phyloP scores from a whole-genome alignment of 2,797 vertebrate species.

The Megaceryle alcyon region DNA sequence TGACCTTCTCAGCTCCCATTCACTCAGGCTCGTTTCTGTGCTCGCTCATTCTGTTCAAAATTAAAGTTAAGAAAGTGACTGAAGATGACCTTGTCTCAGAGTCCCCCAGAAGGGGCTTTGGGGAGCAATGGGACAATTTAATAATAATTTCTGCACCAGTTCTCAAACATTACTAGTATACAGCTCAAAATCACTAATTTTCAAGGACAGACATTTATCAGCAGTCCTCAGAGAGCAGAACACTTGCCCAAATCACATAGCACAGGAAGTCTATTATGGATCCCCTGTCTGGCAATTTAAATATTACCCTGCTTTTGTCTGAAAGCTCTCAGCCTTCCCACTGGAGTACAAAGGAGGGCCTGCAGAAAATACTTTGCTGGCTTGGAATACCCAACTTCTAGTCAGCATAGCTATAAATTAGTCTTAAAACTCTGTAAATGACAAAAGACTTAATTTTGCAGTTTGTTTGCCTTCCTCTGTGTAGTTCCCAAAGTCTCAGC shows the following conservation, averaged over 20 bases:
- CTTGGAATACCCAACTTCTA: neutral
- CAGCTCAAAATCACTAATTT: neutral
- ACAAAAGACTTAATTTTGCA: neutral
- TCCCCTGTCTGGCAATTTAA: neutral
- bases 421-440: neutral
- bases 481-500: neutral
- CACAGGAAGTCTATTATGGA: neutral
- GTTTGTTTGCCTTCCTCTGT: neutral
- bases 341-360: neutral
- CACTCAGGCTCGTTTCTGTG: conserved; percentile 25
- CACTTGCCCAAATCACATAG: neutral
- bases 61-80: conserved; percentile 7
- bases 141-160: neutral
- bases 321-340: neutral
- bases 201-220: neutral
- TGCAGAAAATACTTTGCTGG: neutral
- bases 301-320: neutral
- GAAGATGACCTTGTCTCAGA: neutral
- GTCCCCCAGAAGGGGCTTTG: neutral
- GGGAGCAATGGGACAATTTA: neutral
- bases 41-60: conserved; percentile 49
- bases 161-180: neutral
- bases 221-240: neutral
- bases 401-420: neutral
- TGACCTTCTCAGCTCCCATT: neutral